Percentiles rank a stretch among this genome's conserved stretches.
phyloP scores from a whole-genome alignment of 2,113 vertebrate species.

The Perccottus glenii region DNA sequence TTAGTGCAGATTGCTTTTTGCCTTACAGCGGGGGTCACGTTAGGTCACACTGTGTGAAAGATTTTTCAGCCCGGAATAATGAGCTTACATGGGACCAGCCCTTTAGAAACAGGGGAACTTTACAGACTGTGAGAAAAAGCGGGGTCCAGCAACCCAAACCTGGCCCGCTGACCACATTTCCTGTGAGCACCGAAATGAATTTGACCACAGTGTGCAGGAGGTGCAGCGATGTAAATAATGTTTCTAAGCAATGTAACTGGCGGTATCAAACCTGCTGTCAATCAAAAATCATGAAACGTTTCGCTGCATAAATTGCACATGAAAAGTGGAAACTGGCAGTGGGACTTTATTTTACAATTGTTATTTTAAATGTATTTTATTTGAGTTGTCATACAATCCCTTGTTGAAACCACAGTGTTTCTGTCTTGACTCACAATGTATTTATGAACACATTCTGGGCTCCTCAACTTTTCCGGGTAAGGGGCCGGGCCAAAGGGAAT shows the following conservation, averaged over 20 bases:
- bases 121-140: conserved; percentile 12
- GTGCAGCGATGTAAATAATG: neutral
- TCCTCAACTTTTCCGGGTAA: conserved; percentile 23
- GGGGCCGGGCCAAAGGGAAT: conserved; percentile 23
- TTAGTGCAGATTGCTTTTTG: conserved; percentile 28
- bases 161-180: neutral
- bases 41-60: conserved; percentile 36
- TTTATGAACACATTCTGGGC: conserved; percentile 24
- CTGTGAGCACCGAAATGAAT: neutral
- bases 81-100: conserved; percentile 22
- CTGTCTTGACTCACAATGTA: conserved; percentile 6
- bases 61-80: conserved; percentile 36
- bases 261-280: conserved; percentile 5
- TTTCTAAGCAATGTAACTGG: neutral
- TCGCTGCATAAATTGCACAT: conserved; percentile 2
- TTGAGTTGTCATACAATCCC: conserved; percentile 1
- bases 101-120: conserved; percentile 4
- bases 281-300: neutral
- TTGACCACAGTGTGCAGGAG: neutral
- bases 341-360: conserved; percentile 1
- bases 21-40: conserved; percentile 12
- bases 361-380: conserved; percentile 7
- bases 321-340: neutral
- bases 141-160: conserved; percentile 5
- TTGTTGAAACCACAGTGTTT: neutral